Base-by-base conservation (phyloP, 2,113 vertebrate genomes). In the Chunga burmeisteri region DNA sequence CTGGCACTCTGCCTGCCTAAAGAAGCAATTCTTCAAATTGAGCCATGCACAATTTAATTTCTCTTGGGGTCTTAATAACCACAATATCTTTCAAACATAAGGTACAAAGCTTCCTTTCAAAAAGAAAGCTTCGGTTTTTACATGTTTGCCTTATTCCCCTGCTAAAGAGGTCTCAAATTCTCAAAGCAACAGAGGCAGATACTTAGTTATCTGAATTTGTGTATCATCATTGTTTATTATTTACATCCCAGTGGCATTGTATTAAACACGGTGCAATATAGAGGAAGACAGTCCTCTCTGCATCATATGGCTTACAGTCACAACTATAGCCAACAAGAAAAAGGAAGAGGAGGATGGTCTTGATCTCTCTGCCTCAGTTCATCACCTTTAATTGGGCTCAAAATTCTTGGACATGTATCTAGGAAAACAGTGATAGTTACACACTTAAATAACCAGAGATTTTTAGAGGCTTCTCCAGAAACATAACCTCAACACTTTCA, bases 1-100 rank as follows among this genome's bases (percentile, higher is more conserved):
- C 25, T 87, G 65, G 44, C n/a, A 88, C 17, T 80, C 80, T 88
- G 58, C 65, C 87, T 93, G 75, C 86, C 47, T 68, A 68, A 80
- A 90, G 86, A 86, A 82, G 78, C 88, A 96, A 81, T 94, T 91
- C 81, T 88, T 96, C 81, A 93, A 83, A 86, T 56, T 75, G 67
- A 61, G 71, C 47, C 50, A 79, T 13, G 44, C 25, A 73, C 29
- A 49, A 58, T 81, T 84, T 88, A 44, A 70, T 90, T 97, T 97
- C 93, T 96, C 94, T 40, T 36, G 89, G 55, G 87, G 32, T 85
- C 74, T 94, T 96, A 50, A 52, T 93, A 81, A 67, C 56, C 18
- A 66, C 77, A 55, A 10, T 86, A 83, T 59, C 86, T 94, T 94
- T 91, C 68, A 96, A 96, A 86, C 23, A 32, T 25, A 74, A 90